These are phyloP conservation scores for Sapajus apella DNA, from an alignment of 2,113 vertebrate genomes.

Conservation along the genomic window DNA sequence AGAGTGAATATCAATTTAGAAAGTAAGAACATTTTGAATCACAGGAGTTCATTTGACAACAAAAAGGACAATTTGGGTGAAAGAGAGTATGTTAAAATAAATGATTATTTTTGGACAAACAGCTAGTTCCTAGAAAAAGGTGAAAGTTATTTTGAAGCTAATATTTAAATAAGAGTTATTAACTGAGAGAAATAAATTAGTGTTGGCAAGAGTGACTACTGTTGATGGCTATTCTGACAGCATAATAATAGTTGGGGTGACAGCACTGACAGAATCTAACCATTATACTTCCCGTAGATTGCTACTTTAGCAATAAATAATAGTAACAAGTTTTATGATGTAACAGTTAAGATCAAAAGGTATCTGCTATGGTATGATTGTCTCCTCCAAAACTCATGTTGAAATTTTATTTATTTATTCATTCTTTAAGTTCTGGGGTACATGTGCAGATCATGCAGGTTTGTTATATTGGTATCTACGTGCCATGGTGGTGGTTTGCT, in stretches of 20 bases:
- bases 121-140: constrained; percentile 6
- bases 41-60: background rate
- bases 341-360: background rate
- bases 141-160: constrained; percentile 6
- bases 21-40: background rate
- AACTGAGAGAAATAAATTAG: background rate
- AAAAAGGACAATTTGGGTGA: background rate
- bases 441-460: too few species aligned
- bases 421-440: too few species aligned
- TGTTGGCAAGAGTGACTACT: background rate
- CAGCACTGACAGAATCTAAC: background rate
- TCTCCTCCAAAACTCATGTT: background rate
- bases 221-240: background rate
- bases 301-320: background rate
- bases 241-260: background rate
- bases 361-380: background rate
- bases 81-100: background rate
- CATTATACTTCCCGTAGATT: background rate
- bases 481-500: too few species aligned
- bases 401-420: too few species aligned
- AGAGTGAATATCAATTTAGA: background rate
- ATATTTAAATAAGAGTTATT: constrained; percentile 15
- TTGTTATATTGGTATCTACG: too few species aligned
- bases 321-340: background rate
- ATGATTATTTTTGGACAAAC: background rate